These are phyloP conservation scores for Apotomis capreana DNA, from an alignment of 2,888 invertebrate species.

Conservation along the genomic window DNA sequence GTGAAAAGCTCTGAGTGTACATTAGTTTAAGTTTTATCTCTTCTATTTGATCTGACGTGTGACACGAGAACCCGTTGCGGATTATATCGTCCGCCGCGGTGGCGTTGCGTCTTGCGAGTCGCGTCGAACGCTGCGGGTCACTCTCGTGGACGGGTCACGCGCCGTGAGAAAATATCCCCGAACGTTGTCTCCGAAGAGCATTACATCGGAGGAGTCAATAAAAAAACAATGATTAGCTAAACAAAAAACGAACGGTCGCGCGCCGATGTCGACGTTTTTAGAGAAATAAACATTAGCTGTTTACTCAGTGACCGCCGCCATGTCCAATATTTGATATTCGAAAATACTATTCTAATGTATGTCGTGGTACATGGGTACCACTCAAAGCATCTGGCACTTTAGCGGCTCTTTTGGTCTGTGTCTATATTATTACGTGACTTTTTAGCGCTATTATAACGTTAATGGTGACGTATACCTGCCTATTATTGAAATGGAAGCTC, in stretches of 20 bases:
- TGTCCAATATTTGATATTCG: conserved; percentile 81
- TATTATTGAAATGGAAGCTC: background rate
- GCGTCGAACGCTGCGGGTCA: conserved; percentile 15
- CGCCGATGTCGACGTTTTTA: conserved; percentile 77
- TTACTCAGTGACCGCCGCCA: conserved; percentile 79
- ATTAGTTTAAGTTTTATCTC: conserved; percentile 80
- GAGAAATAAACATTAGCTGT: conserved; percentile 82
- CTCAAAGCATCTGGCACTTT: conserved; percentile 72
- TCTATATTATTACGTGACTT: conserved; percentile 61
- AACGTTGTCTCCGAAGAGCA: conserved; percentile 65
- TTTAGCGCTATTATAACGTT: conserved; percentile 42
- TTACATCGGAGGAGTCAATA: conserved; percentile 74
- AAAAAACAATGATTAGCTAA: conserved; percentile 80
- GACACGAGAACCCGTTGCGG: conserved; percentile 65
- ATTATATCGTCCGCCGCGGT: conserved; percentile 50
- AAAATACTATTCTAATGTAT: conserved; percentile 82
- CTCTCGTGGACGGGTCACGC: conserved; percentile 44
- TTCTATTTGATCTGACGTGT: conserved; percentile 76
- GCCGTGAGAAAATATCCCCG: conserved; percentile 69
- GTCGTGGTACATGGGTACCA: conserved; percentile 70
- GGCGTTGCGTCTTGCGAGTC: conserved; percentile 38
- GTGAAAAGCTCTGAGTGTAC: conserved; percentile 80
- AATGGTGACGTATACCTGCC: conserved; percentile 11
- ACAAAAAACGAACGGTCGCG: conserved; percentile 78
- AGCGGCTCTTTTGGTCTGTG: conserved; percentile 76